A percentile compares a stretch with the other conserved stretches of the same genome.
These are phyloP conservation scores for Neostethus bicornis DNA, from an alignment of 2,797 vertebrate genomes.

Conservation along the genomic window DNA sequence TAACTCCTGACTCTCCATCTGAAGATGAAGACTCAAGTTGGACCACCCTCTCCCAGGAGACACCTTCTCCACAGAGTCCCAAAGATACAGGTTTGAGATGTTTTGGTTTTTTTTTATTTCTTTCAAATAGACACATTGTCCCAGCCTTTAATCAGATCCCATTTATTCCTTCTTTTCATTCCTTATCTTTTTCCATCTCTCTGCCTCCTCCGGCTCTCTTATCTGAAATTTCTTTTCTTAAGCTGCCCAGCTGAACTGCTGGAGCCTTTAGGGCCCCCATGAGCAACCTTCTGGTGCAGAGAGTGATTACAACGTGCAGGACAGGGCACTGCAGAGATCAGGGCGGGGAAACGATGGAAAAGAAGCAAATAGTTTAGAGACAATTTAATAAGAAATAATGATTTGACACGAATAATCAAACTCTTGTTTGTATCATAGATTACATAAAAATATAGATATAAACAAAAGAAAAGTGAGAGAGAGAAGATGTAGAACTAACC, in stretches of 20 bases:
- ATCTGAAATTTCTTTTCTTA: constrained; percentile 52
- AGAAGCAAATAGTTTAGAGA: neutral
- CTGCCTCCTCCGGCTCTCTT: constrained; percentile 35
- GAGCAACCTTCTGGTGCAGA: constrained; percentile 56
- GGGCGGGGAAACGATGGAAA: constrained; percentile 9
- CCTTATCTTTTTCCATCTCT: constrained; percentile 6
- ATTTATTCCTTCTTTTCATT: constrained; percentile 18
- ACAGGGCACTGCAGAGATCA: constrained; percentile 35
- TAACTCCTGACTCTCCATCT: constrained; percentile 86
- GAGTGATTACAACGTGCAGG: constrained; percentile 32
- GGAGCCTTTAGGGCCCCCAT: constrained; percentile 49
- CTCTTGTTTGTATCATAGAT: too few relatives aligned
- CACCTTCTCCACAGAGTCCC: constrained; percentile 87
- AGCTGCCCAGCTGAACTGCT: constrained; percentile 41
- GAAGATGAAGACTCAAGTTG: constrained; percentile 97
- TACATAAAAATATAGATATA: constrained; percentile 12
- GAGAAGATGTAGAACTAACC: constrained; percentile 15
- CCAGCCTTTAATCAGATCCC: constrained; percentile 25
- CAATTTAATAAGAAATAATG: constrained; percentile 2
- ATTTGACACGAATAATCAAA: constrained; percentile 21
- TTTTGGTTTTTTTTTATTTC: constrained; percentile 14
- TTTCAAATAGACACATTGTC: constrained; percentile 17
- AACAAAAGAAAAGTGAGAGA: constrained; percentile 13
- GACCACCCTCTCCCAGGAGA: constrained; percentile 96
- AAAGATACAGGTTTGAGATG: constrained; percentile 84